These are phyloP conservation scores for Coptotermes formosanus DNA, from an alignment of 1,140 invertebrate species.

Conservation along the genomic window DNA sequence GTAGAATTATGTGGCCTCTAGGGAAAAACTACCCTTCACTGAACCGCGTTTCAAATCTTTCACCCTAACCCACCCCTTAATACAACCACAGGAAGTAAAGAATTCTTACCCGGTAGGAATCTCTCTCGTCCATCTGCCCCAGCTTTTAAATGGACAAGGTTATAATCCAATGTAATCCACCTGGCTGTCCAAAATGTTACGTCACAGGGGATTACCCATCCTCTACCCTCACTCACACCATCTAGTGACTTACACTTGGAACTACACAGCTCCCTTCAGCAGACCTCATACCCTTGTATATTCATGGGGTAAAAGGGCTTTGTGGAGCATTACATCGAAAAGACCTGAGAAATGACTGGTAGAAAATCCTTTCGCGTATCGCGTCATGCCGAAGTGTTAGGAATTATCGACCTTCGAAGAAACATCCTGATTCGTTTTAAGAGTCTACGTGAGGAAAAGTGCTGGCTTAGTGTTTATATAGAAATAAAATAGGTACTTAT, in stretches of 20 bases:
- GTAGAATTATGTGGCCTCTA: background rate
- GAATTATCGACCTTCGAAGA: too few species aligned
- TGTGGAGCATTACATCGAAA: too few species aligned
- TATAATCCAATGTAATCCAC: conserved; percentile 7
- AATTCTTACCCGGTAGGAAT: background rate
- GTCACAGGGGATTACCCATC: background rate
- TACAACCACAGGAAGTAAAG: background rate
- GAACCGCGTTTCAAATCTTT: background rate
- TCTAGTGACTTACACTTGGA: background rate
- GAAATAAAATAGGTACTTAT: too few species aligned
- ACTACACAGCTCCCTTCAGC: background rate
- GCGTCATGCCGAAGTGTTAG: too few species aligned
- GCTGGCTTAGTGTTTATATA: too few species aligned
- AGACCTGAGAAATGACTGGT: too few species aligned
- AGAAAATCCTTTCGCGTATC: too few species aligned
- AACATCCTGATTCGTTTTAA: too few species aligned
- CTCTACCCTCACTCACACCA: background rate
- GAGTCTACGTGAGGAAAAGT: too few species aligned
- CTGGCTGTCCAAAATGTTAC: background rate
- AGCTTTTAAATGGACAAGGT: background rate
- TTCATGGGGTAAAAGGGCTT: background rate
- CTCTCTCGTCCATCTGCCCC: background rate
- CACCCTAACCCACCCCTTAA: background rate
- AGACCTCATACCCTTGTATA: background rate
- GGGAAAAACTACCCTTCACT: background rate